Percentiles rank a stretch among this genome's conserved stretches.
These are phyloP conservation scores for Paramacrobiotus metropolitanus DNA, from an alignment of 1,140 invertebrate genomes.

Conservation along the genomic window DNA sequence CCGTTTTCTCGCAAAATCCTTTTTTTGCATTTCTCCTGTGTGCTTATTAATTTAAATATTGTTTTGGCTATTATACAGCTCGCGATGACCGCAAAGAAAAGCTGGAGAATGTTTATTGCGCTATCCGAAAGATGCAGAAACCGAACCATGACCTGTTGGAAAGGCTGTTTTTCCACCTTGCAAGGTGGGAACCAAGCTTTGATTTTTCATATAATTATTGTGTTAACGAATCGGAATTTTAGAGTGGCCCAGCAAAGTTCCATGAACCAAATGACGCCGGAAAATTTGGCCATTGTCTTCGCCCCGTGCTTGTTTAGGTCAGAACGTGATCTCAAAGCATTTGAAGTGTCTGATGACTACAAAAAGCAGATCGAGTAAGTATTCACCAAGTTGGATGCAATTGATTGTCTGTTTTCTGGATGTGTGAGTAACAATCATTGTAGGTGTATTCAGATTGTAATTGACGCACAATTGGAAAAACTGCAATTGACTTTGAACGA, in stretches of 20 bases:
- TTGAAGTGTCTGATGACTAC: constrained; percentile 49
- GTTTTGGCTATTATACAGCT: constrained; percentile 23
- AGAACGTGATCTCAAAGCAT: constrained; percentile 56
- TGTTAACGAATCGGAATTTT: constrained; percentile 11
- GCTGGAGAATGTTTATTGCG: constrained; percentile 53
- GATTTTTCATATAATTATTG: constrained; percentile 10
- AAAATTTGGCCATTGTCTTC: constrained; percentile 75
- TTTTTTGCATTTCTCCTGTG: constrained; percentile 7
- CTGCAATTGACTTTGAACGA: constrained; percentile 54
- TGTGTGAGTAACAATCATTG: constrained; percentile 1
- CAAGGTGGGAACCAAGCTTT: constrained; percentile 29
- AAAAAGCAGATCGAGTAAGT: constrained; percentile 25
- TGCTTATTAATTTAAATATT: constrained; percentile 7
- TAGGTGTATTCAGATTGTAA: constrained; percentile 62
- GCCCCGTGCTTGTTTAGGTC: constrained; percentile 74
- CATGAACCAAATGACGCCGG: constrained; percentile 71
- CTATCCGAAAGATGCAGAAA: constrained; percentile 65
- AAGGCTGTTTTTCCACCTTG: constrained; percentile 71
- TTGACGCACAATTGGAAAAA: constrained; percentile 47
- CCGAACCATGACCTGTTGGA: constrained; percentile 74
- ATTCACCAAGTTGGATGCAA: constrained; percentile 1
- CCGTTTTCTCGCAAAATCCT: no score
- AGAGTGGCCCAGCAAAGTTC: constrained; percentile 59
- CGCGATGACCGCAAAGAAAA: constrained; percentile 54
- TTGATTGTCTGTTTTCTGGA: constrained; percentile 8